Conservation (phyloP, 2,113 vertebrate genomes). For the Columbina picui region DNA sequence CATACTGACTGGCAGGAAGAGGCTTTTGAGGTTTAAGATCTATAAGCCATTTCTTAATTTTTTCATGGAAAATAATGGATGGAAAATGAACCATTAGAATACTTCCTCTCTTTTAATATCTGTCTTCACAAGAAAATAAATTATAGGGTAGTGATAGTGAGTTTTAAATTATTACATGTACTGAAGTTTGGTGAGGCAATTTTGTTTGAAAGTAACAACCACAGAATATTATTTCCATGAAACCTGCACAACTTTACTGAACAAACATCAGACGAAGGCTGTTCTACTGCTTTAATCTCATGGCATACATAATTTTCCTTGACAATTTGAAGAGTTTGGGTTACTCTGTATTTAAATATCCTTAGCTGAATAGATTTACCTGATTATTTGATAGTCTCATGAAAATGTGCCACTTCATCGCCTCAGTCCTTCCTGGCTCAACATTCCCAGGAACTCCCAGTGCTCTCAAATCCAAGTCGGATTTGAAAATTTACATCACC, state of each 20-base stretch:
- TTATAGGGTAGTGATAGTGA: constrained; percentile 35
- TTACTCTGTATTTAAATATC: background rate
- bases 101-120: background rate
- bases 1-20: constrained; percentile 30
- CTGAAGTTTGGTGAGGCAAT: background rate
- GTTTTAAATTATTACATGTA: constrained; percentile 3
- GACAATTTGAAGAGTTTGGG: background rate
- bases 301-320: background rate
- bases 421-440: background rate
- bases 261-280: background rate
- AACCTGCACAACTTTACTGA: constrained; percentile 17
- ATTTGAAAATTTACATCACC: background rate
- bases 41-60: constrained; percentile 37
- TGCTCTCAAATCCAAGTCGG: background rate
- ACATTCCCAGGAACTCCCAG: background rate
- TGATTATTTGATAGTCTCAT: background rate
- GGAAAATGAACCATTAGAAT: constrained; percentile 29
- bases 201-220: background rate
- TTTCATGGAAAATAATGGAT: constrained; percentile 13
- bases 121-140: constrained; percentile 44
- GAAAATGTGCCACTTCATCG: background rate
- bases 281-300: background rate
- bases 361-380: constrained; percentile 10
- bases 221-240: constrained; percentile 40
- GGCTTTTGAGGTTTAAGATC: constrained; percentile 29